Conservation (phyloP, 64 coral and sea anemone species). For the Cladopsammia gracilis region DNA sequence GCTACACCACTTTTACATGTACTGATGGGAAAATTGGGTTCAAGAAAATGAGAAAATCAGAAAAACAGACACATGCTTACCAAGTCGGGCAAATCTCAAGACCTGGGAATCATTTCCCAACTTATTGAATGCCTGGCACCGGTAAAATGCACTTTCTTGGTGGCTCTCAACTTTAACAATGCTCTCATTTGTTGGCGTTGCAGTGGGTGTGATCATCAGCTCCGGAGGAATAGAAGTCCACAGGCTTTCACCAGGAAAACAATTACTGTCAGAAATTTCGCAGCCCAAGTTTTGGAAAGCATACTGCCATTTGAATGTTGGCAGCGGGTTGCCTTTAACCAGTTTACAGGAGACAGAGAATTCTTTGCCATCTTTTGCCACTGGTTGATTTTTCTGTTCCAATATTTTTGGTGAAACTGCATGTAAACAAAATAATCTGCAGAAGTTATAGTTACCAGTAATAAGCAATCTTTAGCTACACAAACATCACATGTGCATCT, state of each 20-base stretch:
- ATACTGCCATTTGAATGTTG: slow-evolving; percentile 10
- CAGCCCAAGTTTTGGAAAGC: neutral
- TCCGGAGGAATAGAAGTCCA: neutral
- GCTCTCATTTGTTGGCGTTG: slow-evolving; percentile 15
- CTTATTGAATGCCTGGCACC: slow-evolving; percentile 19
- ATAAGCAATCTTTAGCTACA: no score
- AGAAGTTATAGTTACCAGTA: neutral
- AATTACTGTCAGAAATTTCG: neutral
- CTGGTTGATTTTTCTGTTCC: neutral
- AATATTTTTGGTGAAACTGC: neutral
- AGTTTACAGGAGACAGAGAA: slow-evolving; percentile 7
- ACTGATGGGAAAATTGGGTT: no score
- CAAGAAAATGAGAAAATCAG: neutral
- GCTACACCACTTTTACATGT: no score
- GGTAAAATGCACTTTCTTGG: neutral
- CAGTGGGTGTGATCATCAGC: neutral
- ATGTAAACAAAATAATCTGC: neutral
- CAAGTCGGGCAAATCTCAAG: neutral
- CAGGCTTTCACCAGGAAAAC: neutral
- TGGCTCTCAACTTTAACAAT: slow-evolving; percentile 12
- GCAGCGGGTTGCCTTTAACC: slow-evolving; percentile 19
- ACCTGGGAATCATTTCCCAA: neutral
- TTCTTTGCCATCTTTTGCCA: neutral
- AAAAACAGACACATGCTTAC: slow-evolving; percentile 11
- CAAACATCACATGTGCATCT: no score